Base-by-base conservation (phyloP, 2,113 vertebrate genomes). In the Macroglossus sobrinus region DNA sequence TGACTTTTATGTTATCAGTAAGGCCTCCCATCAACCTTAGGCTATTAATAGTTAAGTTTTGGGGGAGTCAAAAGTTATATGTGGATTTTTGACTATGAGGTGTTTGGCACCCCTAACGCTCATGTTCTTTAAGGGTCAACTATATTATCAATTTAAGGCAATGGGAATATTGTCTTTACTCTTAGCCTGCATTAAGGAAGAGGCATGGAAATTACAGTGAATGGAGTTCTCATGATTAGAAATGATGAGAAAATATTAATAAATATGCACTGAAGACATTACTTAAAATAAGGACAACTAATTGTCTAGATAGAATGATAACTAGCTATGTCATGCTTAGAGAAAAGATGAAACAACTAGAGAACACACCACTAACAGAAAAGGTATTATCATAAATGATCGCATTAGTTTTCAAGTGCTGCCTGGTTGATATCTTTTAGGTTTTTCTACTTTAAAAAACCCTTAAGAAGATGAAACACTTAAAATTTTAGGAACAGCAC, bases 391-490 rank as follows among this genome's bases (percentile, higher is more conserved):
- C 59, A 76, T 22, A 47, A 63, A 91, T 24, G 75, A 81, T 21
- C 19, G 24, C 7, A 38, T 80, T 45, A 72, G 64, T 81, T 71
- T 74, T 85, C 55, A n/a, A 68, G 86, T 22, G 35, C 66, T 63
- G 14, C 33, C 55, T 4, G 50, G 61, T 16, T 43, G 47, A 0
- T 13, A 38, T 68, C 53, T 30, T 89, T 87, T 38, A 93, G 94
- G 88, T 74, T 96, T 96, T 96, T 91, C 89, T 72, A 35, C 80
- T 96, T 64, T 91, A 74, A 94, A 95, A 96, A 95, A 68, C 72
- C 33, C 82, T 69, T 76, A 57, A 76, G 14, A 38, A 89, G 35
- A 86, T 33, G 53, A 61, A 84, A 89, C 26, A 45, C 7, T 6
- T 64, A 85, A n/a, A 78, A 76, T 78, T 78, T 79, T 86, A 94